These are phyloP conservation scores for Lasius platythorax DNA, from an alignment of 2,888 invertebrate species.

Conservation along the genomic window DNA sequence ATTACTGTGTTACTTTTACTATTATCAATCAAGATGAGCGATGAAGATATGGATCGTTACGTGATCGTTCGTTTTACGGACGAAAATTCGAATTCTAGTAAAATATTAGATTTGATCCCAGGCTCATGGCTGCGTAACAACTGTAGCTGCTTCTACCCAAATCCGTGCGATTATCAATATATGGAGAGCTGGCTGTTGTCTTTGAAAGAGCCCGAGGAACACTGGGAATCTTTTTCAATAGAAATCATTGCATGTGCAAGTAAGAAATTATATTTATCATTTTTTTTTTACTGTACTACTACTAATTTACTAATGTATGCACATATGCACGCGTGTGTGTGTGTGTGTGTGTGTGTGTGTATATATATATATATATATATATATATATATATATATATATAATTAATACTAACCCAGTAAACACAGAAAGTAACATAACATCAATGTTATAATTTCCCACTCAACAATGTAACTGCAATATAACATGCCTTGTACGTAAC, in stretches of 20 bases:
- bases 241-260: neutral
- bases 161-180: neutral
- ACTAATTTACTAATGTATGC: too few species aligned
- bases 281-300: too few species aligned
- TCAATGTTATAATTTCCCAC: too few species aligned
- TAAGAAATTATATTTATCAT: neutral
- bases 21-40: neutral
- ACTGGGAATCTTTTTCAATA: conserved; percentile 2
- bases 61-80: neutral
- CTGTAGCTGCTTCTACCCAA: neutral
- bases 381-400: too few species aligned
- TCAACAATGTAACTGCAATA: too few species aligned
- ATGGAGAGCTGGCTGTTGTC: neutral
- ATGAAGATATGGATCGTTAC: neutral
- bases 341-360: too few species aligned
- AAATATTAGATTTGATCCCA: neutral
- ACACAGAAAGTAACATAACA: too few species aligned
- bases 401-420: too few species aligned
- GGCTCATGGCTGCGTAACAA: neutral
- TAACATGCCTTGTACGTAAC: too few species aligned
- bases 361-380: too few species aligned
- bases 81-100: neutral
- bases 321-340: too few species aligned
- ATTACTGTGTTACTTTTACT: too few species aligned
- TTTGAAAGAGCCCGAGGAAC: conserved; percentile 1